Evolutionary conservation across 2,888 invertebrate genomes (phyloP).

Genomic region (Drosophila algonquin): DNA sequence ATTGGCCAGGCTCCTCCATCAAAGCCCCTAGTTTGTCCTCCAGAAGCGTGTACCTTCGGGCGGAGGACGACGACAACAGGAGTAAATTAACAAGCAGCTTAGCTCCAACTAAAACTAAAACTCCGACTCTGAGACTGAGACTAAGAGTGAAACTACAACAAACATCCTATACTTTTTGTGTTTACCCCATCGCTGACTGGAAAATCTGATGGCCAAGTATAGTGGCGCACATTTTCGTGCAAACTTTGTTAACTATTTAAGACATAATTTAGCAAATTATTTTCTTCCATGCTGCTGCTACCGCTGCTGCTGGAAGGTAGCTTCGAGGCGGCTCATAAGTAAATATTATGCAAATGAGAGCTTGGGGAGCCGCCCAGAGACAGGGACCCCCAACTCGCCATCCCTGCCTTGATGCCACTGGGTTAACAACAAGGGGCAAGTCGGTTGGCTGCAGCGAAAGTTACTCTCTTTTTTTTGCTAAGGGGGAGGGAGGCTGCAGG

Average conservation of each 20-base stretch:
- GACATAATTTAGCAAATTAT: constrained; percentile 78
- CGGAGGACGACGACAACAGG: constrained; percentile 3
- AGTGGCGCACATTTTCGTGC: constrained; percentile 59
- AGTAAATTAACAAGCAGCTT: constrained; percentile 59
- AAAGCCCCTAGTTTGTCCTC: constrained; percentile 27
- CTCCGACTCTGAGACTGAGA: constrained; percentile 23
- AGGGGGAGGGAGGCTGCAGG: constrained; percentile 10
- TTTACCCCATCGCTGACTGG: constrained; percentile 27
- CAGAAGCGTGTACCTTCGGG: constrained; percentile 8
- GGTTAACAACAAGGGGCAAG: constrained; percentile 22
- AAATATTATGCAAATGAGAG: constrained; percentile 78
- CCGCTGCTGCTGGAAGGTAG: background rate
- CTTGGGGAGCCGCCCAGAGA: constrained; percentile 41
- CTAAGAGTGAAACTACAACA: constrained; percentile 18
- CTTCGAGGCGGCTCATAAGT: constrained; percentile 53
- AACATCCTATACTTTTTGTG: constrained; percentile 18
- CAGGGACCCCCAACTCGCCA: background rate
- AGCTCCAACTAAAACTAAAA: constrained; percentile 35
- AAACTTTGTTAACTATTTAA: constrained; percentile 78
- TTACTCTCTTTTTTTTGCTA: constrained; percentile 14
- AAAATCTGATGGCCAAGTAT: constrained; percentile 42
- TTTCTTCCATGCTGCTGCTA: constrained; percentile 61
- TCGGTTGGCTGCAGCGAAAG: constrained; percentile 38
- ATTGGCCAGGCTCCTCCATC: constrained; percentile 28
- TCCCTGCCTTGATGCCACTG: background rate